These are phyloP conservation scores for Sesia apiformis DNA, from an alignment of 2,888 invertebrate species.

Conservation along the genomic window DNA sequence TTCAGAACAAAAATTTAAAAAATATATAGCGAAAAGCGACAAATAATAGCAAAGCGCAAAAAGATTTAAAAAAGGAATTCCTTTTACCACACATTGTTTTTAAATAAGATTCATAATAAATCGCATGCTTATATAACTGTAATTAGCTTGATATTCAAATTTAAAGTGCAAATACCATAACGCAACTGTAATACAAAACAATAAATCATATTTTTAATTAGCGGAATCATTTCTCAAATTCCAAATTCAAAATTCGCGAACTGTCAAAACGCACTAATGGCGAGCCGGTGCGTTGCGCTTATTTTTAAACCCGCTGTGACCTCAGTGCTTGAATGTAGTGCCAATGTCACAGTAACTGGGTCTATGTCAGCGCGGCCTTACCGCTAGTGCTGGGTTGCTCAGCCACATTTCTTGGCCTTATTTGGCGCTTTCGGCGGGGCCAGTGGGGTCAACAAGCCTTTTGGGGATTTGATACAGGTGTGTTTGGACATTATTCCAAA, in stretches of 20 bases:
- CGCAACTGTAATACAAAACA: too few species aligned
- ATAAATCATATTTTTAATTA: too few species aligned
- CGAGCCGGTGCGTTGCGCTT: conserved; percentile 31
- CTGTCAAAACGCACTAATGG: conserved; percentile 38
- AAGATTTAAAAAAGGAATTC: too few species aligned
- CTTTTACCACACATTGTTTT: too few species aligned
- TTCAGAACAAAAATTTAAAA: too few species aligned
- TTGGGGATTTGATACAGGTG: background rate
- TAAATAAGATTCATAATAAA: too few species aligned
- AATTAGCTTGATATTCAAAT: too few species aligned
- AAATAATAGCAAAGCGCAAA: too few species aligned
- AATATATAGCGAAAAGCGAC: too few species aligned
- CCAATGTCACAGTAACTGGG: conserved; percentile 70
- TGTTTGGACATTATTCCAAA: background rate
- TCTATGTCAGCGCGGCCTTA: conserved; percentile 69
- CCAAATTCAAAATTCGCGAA: conserved; percentile 20
- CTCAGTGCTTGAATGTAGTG: conserved; percentile 71
- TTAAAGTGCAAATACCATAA: too few species aligned
- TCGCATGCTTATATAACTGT: too few species aligned
- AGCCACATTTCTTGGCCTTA: conserved; percentile 34
- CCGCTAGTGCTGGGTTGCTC: conserved; percentile 25
- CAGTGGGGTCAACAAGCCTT: conserved; percentile 13
- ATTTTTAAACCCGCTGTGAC: conserved; percentile 65
- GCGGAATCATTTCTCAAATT: background rate
- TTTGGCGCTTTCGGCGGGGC: conserved; percentile 34